Conservation (phyloP, 2,888 invertebrate species). For the Sinhomidia bicolor region DNA sequence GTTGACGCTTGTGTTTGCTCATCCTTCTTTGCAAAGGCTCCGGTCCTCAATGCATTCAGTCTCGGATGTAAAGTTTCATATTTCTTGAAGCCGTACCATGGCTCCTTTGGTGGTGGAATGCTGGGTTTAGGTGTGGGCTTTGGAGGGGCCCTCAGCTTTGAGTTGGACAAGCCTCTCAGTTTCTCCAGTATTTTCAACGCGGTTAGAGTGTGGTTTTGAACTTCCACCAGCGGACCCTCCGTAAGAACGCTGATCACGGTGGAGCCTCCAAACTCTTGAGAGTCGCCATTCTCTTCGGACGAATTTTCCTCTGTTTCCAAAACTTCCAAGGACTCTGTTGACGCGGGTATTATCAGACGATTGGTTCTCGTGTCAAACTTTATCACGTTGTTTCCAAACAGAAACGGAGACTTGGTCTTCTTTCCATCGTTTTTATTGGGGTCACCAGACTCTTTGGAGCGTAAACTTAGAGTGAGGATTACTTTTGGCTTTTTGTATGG, state of each 20-base stretch:
- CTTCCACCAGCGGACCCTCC: constrained; percentile 44
- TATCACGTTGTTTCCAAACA: constrained; percentile 61
- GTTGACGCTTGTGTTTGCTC: constrained; percentile 53
- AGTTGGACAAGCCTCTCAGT: constrained; percentile 72
- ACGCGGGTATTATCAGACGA: constrained; percentile 59
- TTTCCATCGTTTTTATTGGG: constrained; percentile 3
- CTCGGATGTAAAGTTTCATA: constrained; percentile 61
- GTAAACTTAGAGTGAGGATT: constrained; percentile 74
- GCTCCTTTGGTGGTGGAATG: neutral
- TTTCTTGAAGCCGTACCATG: constrained; percentile 63
- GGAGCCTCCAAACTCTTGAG: neutral
- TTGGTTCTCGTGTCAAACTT: constrained; percentile 56
- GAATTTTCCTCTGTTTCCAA: constrained; percentile 22
- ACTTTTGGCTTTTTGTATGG: constrained; percentile 66
- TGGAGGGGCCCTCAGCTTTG: constrained; percentile 40
- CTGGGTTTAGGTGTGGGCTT: neutral
- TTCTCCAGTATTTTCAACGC: constrained; percentile 75
- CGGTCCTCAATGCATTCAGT: constrained; percentile 23
- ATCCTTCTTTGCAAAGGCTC: neutral
- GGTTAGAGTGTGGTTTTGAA: constrained; percentile 61
- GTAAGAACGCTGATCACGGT: constrained; percentile 59
- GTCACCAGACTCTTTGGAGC: constrained; percentile 60
- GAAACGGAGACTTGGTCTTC: constrained; percentile 25
- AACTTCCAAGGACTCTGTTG: constrained; percentile 14
- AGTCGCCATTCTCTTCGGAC: neutral